Evolutionary conservation across 2,797 vertebrate species (phyloP).

Genomic region (Geotrypetes seraphini): DNA sequence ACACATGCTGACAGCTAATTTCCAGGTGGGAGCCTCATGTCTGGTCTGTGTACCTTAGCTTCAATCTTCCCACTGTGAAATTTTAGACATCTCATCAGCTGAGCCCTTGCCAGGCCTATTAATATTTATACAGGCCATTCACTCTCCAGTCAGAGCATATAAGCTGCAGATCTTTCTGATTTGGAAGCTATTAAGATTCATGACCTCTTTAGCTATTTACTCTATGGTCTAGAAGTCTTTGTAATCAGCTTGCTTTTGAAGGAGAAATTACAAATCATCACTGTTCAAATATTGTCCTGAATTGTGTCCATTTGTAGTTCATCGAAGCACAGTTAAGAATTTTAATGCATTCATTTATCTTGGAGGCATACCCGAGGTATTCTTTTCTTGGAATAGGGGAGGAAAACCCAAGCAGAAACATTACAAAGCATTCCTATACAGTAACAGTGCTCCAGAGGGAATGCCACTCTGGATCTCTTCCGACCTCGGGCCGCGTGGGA

Average conservation of each 20-base stretch:
- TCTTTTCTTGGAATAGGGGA: conserved; percentile 33
- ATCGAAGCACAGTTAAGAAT: conserved; percentile 46
- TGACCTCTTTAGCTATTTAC: conserved; percentile 52
- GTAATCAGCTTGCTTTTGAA: conserved; percentile 50
- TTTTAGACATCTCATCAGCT: conserved; percentile 48
- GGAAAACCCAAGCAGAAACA: no score
- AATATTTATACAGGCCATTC: conserved; percentile 59
- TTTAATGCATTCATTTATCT: conserved; percentile 54
- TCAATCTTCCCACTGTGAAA: conserved; percentile 52
- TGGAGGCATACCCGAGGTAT: conserved; percentile 25
- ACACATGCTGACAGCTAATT: conserved; percentile 51
- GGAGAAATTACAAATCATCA: conserved; percentile 54
- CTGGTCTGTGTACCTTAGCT: conserved; percentile 14
- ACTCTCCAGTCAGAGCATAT: conserved; percentile 45
- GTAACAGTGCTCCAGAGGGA: no score
- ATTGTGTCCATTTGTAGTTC: conserved; percentile 49
- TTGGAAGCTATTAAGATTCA: conserved; percentile 64
- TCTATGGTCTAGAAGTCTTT: conserved; percentile 28
- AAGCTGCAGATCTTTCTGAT: conserved; percentile 55
- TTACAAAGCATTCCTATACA: no score
- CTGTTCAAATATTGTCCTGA: conserved; percentile 51
- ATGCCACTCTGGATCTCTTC: no score
- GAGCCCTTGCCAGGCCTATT: conserved; percentile 38
- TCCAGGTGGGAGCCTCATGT: conserved; percentile 34
- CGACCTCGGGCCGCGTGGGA: no score